Evolutionary conservation across 64 coral and sea anemone genomes (phyloP), one percentile per base, ranked within the genome.

Genomic region (Hydrozoanthus tunicans): DNA sequence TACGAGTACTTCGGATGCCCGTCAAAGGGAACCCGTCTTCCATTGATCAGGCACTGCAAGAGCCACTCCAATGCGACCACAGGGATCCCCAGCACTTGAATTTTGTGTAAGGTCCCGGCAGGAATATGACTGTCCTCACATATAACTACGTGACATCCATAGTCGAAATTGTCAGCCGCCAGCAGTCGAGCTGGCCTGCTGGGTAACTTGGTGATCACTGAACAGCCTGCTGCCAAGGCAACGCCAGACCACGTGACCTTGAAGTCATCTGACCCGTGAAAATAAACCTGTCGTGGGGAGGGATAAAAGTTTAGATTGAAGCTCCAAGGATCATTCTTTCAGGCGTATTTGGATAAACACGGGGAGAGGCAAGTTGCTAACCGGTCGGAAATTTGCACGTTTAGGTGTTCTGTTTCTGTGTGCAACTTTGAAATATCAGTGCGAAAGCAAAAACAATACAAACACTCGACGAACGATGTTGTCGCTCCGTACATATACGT

Each of bases 31-130:
- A 99, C 85, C 13, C 90, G 78, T 57, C 73, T 66, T 10, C 97
- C 97, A 60, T 91, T 99, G 56, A 99, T 96, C n/a, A 99, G 86
- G 56, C 92, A 92, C 75, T 99, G 97, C 14, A 96, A 80, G 1
- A 99, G 79, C 97, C 97, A 99, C 24, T 99, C 94, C 15, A 99
- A 79, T 6, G 83, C 77, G 7, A 99, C 97, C 6, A 95, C 88
- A 58, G 97, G 94, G n/a, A 95, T 96, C 6, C 74, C 92, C 1
- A 99, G 90, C 9, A 99, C 51, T 59, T 82, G 54, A 3, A 78
- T 90, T 4, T 90, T 90, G 56, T 96, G 92, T 72, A 82, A 76
- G 0, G 90, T 79, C 54, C 94, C 93, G 3, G 74, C 62, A 5
- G 94, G 90, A 23, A 99, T 24, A 56, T 77, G 83, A 32, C 26